A percentile compares a stretch with the other conserved stretches of the same genome.
These are phyloP conservation scores for Xyliphius kryptos DNA, from an alignment of 2,113 vertebrate genomes.

Conservation along the genomic window DNA sequence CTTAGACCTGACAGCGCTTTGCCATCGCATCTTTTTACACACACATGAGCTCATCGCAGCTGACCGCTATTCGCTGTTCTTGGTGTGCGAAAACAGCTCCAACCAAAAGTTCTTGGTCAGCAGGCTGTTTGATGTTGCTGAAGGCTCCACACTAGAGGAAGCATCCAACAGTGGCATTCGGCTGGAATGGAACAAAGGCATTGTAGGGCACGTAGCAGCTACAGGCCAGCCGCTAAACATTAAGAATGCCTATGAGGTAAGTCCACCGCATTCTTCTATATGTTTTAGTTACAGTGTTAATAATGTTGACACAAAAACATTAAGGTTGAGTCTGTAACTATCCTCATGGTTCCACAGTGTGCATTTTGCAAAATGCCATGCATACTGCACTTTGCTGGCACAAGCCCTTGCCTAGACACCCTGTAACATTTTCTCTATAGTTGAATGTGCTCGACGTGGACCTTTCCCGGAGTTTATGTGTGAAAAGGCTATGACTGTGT, in stretches of 20 bases:
- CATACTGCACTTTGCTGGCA: too few relatives aligned
- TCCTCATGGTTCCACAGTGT: too few relatives aligned
- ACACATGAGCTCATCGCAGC: slow-evolving; percentile 91
- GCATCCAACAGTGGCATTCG: slow-evolving; percentile 88
- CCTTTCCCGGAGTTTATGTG: too few relatives aligned
- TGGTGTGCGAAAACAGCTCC: slow-evolving; percentile 93
- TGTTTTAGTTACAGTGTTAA: too few relatives aligned
- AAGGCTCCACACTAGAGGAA: slow-evolving; percentile 89
- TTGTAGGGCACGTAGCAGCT: slow-evolving; percentile 90
- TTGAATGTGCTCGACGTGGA: too few relatives aligned
- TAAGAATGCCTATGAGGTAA: slow-evolving; percentile 91
- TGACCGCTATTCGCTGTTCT: slow-evolving; percentile 91
- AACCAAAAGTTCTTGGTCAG: slow-evolving; percentile 92
- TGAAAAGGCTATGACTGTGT: too few relatives aligned
- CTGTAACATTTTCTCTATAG: too few relatives aligned
- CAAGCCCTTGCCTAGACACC: too few relatives aligned
- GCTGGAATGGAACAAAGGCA: slow-evolving; percentile 96
- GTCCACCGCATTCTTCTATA: not conserved
- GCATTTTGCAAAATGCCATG: too few relatives aligned
- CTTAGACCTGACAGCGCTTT: slow-evolving; percentile 89
- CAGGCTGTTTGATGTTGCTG: slow-evolving; percentile 88
- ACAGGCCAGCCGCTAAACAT: slow-evolving; percentile 89
- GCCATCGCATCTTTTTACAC: slow-evolving; percentile 95
- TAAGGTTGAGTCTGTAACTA: too few relatives aligned
- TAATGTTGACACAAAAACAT: too few relatives aligned